Base-by-base conservation (phyloP, 2,113 vertebrate species). In the Laticauda colubrina region DNA sequence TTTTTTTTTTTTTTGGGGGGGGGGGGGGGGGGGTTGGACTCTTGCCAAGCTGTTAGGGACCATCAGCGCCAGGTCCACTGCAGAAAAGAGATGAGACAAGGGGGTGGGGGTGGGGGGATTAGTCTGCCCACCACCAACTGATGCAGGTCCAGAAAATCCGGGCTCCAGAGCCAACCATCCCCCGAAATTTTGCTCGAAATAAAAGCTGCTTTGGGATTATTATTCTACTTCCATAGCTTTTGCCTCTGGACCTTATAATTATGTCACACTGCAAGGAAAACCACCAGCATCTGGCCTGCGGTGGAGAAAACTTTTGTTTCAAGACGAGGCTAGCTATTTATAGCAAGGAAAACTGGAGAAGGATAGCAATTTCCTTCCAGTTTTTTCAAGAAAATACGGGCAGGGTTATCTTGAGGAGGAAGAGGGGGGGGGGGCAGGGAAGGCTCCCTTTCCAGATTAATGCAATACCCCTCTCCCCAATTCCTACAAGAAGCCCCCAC, bases 241-340 rank as follows among this genome's bases (percentile, higher is more conserved):
- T 96, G 96, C 97, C 95, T 96, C 94, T 69, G 95, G 97, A 98
- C 97, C 97, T 96, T 98, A 96, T 98, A 98, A 98, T 98, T 98
- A 98, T 97, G 98, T 97, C 97, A 98, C 98, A 97, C 98, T 97
- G 98, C 97, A 97, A 97, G 97, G 97, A 97, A 97, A 98, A 97
- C 98, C 98, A 88, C 98, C 97, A 97, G 98, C 97, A 98, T 98
- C 98, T 98, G 98, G 98, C 95, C 96, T 98, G 98, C 93, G 98
- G 98, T 98, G 95, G 95, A 96, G 55, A 57, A 97, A 97, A 98
- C 98, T 98, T 98, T 98, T 98, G 97, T 98, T 98, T 98, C 97
- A 98, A 98, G 98, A 97, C 98, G 95, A 90, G 23, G 95, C 10
- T 24, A 93, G 96, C 97, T 98, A 98, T 98, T 98, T 98, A 98